Conservation (phyloP, 2,797 vertebrate genomes). For the Pangasius macronema region DNA sequence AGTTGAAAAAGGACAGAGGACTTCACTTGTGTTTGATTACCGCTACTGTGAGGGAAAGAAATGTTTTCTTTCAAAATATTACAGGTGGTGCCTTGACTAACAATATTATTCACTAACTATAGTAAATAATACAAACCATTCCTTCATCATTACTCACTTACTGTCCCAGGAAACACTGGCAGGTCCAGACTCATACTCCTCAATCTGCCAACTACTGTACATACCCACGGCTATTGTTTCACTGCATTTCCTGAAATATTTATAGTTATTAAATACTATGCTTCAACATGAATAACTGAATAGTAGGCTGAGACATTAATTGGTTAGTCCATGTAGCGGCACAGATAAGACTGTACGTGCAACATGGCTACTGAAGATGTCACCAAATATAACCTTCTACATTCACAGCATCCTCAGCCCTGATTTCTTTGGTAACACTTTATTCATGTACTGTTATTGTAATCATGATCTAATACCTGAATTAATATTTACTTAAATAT, state of each 20-base stretch:
- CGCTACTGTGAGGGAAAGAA: not conserved
- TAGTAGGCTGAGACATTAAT: not conserved
- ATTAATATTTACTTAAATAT: no score
- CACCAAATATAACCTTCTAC: not conserved
- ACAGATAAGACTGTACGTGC: not conserved
- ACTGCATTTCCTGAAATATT: not conserved
- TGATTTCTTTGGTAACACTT: not conserved
- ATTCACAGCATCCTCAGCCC: not conserved
- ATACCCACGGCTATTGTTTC: not conserved
- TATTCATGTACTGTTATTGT: no score
- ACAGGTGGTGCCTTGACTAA: not conserved
- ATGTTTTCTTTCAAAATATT: not conserved
- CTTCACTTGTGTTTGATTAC: not conserved
- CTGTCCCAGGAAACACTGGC: not conserved
- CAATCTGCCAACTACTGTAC: no score
- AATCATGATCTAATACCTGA: no score
- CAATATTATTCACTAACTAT: not conserved
- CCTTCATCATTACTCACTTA: not conserved
- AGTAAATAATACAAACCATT: not conserved
- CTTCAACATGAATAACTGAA: not conserved
- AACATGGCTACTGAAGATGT: not conserved
- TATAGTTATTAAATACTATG: not conserved
- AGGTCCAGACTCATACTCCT: not conserved
- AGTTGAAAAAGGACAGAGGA: conserved; percentile 2
- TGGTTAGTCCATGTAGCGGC: not conserved